Percentiles rank a stretch among this genome's conserved stretches.
phyloP scores from a whole-genome alignment of 2,888 invertebrate genomes.

The Noctua pronuba region DNA sequence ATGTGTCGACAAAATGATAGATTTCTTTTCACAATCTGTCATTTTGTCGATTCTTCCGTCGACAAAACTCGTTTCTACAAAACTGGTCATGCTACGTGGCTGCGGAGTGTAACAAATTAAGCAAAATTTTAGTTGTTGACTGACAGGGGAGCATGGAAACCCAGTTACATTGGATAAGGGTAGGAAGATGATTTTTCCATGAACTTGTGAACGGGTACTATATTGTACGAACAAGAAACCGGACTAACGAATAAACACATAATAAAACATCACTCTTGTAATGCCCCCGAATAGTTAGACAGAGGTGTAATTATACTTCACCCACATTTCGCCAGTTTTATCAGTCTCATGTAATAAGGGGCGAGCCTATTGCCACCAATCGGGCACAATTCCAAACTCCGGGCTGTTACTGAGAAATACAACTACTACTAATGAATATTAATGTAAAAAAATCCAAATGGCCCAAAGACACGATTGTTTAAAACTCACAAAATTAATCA shows the following conservation, averaged over 20 bases:
- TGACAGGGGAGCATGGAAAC: neutral
- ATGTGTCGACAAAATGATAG: no score
- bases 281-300: neutral
- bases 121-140: no score
- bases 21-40: no score
- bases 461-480: conserved; percentile 16
- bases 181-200: neutral
- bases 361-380: no score
- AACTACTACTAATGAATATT: conserved; percentile 6
- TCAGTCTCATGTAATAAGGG: no score
- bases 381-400: no score
- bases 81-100: no score
- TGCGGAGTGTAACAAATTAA: no score
- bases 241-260: neutral
- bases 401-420: no score
- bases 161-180: no score
- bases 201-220: neutral
- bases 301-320: neutral
- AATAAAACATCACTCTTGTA: neutral
- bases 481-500: conserved; percentile 14
- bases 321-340: neutral
- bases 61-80: no score
- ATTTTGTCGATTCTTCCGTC: no score
- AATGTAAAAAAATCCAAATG: conserved; percentile 5
- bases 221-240: neutral